These are phyloP conservation scores for Periophthalmus magnuspinnatus DNA, from an alignment of 2,797 vertebrate genomes.

Conservation along the genomic window DNA sequence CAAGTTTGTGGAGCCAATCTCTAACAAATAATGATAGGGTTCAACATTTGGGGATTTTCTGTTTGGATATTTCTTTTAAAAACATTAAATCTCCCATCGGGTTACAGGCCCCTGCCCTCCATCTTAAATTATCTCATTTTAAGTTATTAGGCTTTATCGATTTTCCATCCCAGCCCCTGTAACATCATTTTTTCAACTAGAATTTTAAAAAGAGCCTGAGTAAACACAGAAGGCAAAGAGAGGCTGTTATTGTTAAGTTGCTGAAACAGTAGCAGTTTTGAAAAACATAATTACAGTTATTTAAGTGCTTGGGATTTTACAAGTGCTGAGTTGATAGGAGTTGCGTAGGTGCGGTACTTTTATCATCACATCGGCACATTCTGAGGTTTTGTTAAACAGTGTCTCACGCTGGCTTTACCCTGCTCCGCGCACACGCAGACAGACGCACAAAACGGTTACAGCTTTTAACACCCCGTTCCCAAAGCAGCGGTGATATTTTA, in stretches of 20 bases:
- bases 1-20: too few relatives aligned
- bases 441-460: constrained; percentile 36
- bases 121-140: too few relatives aligned
- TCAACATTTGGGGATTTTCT: too few relatives aligned
- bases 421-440: constrained; percentile 17
- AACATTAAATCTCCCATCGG: too few relatives aligned
- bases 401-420: constrained; percentile 18
- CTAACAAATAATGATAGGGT: too few relatives aligned
- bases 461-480: constrained; percentile 34
- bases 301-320: constrained; percentile 29
- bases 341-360: constrained; percentile 36
- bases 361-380: constrained; percentile 3
- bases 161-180: too few relatives aligned
- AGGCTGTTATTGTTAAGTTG: not conserved
- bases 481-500: constrained; percentile 53
- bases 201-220: not conserved
- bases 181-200: not conserved
- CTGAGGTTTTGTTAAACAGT: constrained; percentile 32
- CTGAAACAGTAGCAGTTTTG: constrained; percentile 5
- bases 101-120: too few relatives aligned
- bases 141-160: too few relatives aligned
- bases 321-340: constrained; percentile 33
- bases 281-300: constrained; percentile 45
- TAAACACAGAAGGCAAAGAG: constrained; percentile 1
- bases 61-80: too few relatives aligned